Base-by-base conservation (phyloP, 2,113 vertebrate species). In the Falcunculus frontatus region DNA sequence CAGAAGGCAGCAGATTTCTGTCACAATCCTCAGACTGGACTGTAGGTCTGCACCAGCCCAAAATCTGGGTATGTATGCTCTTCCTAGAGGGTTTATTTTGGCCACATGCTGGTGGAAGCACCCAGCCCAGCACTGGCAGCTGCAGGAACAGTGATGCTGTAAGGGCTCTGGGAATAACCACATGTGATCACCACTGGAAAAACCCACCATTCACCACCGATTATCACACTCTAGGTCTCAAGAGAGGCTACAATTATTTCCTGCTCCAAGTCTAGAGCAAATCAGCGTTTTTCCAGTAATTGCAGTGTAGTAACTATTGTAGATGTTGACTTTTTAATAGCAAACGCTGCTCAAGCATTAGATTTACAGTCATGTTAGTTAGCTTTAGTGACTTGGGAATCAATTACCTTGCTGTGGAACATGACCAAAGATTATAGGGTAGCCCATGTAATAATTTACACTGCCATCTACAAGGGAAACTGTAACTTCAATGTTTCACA, bases 271-370 rank as follows among this genome's bases (percentile, higher is more conserved):
- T 63, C 90, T 88, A 95, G 42, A 77, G 75, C 39, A 94, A 96
- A 95, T 88, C 92, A 93, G 60, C 37, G 2, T 82, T 97, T 96
- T 84, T 37, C 56, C 69, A 64, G 92, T 96, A 95, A 96, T 89
- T 94, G 92, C 64, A 92, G 73, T 33, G 68, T 68, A 90, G 90
- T 74, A 89, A 96, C 90, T 92, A 26, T 80, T 63, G 93, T 92
- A 93, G 93, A 90, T 94, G 94, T 96, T 96, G 92, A 94, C 88
- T 96, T 94, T 77, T 93, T 90, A 96, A 94, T 82, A 96, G 92
- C 84, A 94, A 97, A 93, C 68, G 50, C 85, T 90, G 76, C 53
- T 94, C 85, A 64, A 87, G 73, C 83, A 57, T 94, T 89, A 94
- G 92, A 95, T 96, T 96, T 95, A 90, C 83, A 72, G 88, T 70